These are phyloP conservation scores for Ophiodon elongatus DNA, from an alignment of 2,113 vertebrate genomes.

Conservation along the genomic window DNA sequence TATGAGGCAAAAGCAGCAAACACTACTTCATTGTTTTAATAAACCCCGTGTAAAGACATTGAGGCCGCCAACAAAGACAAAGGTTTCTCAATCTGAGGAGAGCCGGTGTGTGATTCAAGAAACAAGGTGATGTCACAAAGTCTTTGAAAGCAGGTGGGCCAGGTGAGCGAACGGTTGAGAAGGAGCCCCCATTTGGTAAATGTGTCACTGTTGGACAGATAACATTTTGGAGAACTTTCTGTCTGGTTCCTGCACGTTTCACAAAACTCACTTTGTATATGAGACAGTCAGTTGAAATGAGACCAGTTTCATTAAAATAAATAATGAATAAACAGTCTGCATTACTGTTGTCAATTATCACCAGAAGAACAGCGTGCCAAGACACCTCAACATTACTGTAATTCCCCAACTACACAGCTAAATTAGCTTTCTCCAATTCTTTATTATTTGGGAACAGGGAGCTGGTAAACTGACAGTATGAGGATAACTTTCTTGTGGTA, in stretches of 20 bases:
- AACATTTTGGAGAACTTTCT: conserved; percentile 8
- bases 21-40: neutral
- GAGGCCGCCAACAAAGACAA: conserved; percentile 9
- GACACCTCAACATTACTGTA: neutral
- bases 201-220: conserved; percentile 18
- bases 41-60: neutral
- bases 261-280: neutral
- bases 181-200: conserved; percentile 25
- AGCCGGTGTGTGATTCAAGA: conserved; percentile 48
- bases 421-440: neutral
- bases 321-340: neutral
- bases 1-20: conserved; percentile 8
- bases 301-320: neutral
- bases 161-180: neutral
- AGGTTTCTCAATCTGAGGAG: conserved; percentile 15
- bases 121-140: conserved; percentile 9
- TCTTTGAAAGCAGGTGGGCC: conserved; percentile 27
- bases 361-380: conserved; percentile 1
- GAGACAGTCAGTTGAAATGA: conserved; percentile 8
- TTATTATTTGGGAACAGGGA: neutral
- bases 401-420: neutral
- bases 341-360: neutral
- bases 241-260: neutral
- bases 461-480: neutral
- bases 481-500: conserved; percentile 4